These are phyloP conservation scores for Anagyrus pseudococci DNA, from an alignment of 2,888 invertebrate species.

Conservation along the genomic window DNA sequence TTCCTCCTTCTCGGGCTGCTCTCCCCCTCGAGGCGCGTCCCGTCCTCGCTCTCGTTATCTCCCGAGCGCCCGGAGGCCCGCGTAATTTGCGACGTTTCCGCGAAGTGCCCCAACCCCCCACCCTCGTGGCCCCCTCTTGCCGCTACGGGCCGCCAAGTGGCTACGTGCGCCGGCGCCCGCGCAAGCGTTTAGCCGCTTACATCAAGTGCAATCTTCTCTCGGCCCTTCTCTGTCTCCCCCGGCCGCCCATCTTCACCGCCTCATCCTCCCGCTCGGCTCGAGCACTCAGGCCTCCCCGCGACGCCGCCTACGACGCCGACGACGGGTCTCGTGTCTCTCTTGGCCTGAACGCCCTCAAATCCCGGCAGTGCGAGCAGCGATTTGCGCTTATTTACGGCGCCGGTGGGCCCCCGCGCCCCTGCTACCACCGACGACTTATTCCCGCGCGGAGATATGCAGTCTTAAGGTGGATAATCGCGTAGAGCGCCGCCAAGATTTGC, in stretches of 20 bases:
- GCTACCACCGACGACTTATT: too few relatives aligned
- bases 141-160: not conserved
- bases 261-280: too few relatives aligned
- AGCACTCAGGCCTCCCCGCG: too few relatives aligned
- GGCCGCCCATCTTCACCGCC: not conserved
- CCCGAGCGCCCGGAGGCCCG: conserved; percentile 20
- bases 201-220: conserved; percentile 35
- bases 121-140: too few relatives aligned
- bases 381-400: conserved; percentile 33
- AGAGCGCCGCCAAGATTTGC: too few relatives aligned
- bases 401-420: too few relatives aligned
- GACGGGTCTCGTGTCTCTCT: too few relatives aligned
- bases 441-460: too few relatives aligned
- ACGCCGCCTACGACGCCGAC: too few relatives aligned
- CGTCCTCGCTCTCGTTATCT: conserved; percentile 34
- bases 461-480: too few relatives aligned
- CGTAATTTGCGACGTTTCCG: conserved; percentile 42
- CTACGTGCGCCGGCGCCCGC: not conserved
- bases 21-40: too few relatives aligned
- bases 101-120: conserved; percentile 20
- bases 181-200: conserved; percentile 29
- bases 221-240: conserved; percentile 1
- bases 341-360: conserved; percentile 18
- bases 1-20: not conserved
- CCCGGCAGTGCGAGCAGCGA: conserved; percentile 30